phyloP scores from a whole-genome alignment of 2,113 vertebrate genomes.

The Callionymus lyra region DNA sequence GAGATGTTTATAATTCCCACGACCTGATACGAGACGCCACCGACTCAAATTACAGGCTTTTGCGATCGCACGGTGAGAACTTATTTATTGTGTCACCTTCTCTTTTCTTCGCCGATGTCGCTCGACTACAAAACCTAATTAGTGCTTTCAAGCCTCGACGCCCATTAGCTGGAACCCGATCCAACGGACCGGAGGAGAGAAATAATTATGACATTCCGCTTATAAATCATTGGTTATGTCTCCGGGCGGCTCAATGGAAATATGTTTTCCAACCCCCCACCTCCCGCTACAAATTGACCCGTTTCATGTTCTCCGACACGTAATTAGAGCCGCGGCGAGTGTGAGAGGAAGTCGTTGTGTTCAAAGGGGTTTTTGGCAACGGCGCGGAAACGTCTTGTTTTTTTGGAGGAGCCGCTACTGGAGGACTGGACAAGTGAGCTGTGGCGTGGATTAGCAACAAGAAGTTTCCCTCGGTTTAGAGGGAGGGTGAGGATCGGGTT shows the following conservation, averaged over 20 bases:
- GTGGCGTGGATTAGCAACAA: too few species aligned
- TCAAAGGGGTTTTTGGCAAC: constrained; percentile 80
- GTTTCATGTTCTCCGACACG: constrained; percentile 85
- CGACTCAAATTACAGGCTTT: constrained; percentile 84
- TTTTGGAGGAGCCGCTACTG: constrained; percentile 73
- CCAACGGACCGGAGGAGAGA: constrained; percentile 62
- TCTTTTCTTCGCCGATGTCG: constrained; percentile 71
- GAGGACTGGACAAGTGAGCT: constrained; percentile 60
- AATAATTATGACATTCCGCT: constrained; percentile 87
- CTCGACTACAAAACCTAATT: constrained; percentile 84
- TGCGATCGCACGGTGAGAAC: constrained; percentile 72
- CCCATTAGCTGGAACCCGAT: constrained; percentile 78
- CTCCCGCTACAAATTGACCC: constrained; percentile 90
- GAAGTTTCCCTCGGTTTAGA: too few species aligned
- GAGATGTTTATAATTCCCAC: constrained; percentile 77
- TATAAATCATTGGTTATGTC: constrained; percentile 87
- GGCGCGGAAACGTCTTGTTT: constrained; percentile 72
- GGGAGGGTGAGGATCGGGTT: too few species aligned
- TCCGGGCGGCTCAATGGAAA: constrained; percentile 79
- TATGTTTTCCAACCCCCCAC: too few species aligned
- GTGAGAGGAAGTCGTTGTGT: constrained; percentile 91
- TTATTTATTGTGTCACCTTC: constrained; percentile 81
- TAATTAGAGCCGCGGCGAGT: constrained; percentile 85
- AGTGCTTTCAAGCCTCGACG: constrained; percentile 78
- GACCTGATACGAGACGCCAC: constrained; percentile 73